Percentiles rank a stretch among this genome's conserved stretches.
Evolutionary conservation across 2,888 invertebrate species (phyloP).

Genomic region (Anarsia innoxiella): DNA sequence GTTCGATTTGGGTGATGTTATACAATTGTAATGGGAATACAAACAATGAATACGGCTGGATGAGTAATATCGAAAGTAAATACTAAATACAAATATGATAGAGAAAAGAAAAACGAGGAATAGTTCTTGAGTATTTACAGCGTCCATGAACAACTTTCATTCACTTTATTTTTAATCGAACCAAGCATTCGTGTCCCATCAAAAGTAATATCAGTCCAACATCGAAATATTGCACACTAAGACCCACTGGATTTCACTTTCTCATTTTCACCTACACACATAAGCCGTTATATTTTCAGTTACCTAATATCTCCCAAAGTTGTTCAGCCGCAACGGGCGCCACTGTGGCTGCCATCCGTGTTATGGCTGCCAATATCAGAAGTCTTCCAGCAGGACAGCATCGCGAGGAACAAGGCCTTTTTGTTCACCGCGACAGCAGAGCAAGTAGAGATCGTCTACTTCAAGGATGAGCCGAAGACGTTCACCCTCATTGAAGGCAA

Average conservation of each 20-base stretch:
- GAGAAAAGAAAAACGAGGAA: too few species aligned
- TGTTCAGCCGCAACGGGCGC: slow-evolving; percentile 50
- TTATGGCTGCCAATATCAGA: slow-evolving; percentile 67
- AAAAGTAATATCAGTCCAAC: slow-evolving; percentile 1
- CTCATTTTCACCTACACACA: too few species aligned
- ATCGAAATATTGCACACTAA: slow-evolving; percentile 6
- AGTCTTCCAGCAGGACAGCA: slow-evolving; percentile 76
- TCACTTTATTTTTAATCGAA: slow-evolving; percentile 23
- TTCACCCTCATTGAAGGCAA: slow-evolving; percentile 86
- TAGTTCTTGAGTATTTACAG: slow-evolving; percentile 37
- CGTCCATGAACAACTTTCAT: slow-evolving; percentile 32
- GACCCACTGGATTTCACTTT: too few species aligned
- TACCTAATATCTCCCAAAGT: slow-evolving; percentile 23
- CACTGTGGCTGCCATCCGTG: slow-evolving; percentile 62
- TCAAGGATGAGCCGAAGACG: slow-evolving; percentile 82
- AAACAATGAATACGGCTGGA: slow-evolving; percentile 32
- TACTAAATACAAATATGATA: slow-evolving; percentile 28
- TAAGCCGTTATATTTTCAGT: too few species aligned
- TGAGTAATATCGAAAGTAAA: slow-evolving; percentile 37
- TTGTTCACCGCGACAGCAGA: slow-evolving; percentile 84
- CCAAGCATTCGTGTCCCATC: too few species aligned
- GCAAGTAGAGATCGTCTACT: slow-evolving; percentile 83
- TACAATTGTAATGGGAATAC: slow-evolving; percentile 27
- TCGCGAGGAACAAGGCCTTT: slow-evolving; percentile 85
- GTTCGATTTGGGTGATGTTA: slow-evolving; percentile 37